Conservation (phyloP, 2,113 vertebrate species). For the Menura novaehollandiae region DNA sequence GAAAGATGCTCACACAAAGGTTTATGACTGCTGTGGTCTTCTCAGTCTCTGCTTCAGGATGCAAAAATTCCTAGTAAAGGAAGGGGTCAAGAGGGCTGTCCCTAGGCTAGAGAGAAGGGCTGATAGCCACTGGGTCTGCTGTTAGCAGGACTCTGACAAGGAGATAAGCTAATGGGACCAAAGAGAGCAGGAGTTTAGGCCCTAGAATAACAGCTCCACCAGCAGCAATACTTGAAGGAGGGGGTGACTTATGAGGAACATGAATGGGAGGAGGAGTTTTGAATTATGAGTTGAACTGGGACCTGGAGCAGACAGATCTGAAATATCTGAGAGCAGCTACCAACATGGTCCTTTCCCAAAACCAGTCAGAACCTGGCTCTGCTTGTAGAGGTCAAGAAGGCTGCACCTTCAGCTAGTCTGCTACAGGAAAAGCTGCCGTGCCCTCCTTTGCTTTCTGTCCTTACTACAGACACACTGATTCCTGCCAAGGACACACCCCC, state of each 20-base stretch:
- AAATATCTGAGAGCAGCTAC: background rate
- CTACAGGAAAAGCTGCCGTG: accelerated
- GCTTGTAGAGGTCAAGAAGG: background rate
- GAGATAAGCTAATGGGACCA: background rate
- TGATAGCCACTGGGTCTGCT: background rate
- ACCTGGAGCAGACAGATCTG: background rate
- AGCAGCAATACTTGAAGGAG: background rate
- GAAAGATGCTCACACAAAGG: background rate
- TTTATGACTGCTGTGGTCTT: background rate
- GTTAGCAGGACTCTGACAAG: background rate
- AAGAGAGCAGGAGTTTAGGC: background rate
- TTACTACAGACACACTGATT: background rate
- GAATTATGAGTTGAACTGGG: background rate
- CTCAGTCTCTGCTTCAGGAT: background rate
- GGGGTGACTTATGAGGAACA: background rate
- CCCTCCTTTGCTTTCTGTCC: background rate
- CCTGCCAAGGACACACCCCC: background rate
- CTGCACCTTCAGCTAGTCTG: background rate
- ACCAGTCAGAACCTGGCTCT: background rate
- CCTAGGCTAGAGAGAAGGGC: background rate
- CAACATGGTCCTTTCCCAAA: background rate
- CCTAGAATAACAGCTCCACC: background rate
- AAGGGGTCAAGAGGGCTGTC: background rate
- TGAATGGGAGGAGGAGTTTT: background rate
- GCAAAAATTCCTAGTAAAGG: background rate